Percentiles rank a stretch among this genome's conserved stretches.
These are phyloP conservation scores for Gadopsis marmoratus DNA, from an alignment of 2,797 vertebrate species.

Conservation along the genomic window DNA sequence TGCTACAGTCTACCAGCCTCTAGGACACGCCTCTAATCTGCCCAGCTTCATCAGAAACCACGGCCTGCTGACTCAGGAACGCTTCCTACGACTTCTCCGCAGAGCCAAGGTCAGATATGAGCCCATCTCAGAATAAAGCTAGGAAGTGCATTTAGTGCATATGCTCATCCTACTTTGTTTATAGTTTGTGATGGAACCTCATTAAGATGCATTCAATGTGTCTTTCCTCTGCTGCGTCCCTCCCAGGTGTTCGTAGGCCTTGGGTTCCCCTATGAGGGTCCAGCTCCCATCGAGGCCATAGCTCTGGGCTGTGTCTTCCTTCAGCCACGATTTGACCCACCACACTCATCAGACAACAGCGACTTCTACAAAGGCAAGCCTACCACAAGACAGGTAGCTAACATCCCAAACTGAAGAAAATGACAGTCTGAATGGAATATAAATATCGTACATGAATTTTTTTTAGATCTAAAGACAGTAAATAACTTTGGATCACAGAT, in stretches of 20 bases:
- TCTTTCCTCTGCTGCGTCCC: not conserved
- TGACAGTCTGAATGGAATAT: fast-evolving
- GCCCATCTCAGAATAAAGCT: not conserved
- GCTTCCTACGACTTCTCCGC: conserved; percentile 76
- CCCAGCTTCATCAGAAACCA: conserved; percentile 80
- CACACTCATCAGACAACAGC: conserved; percentile 78
- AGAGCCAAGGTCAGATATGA: conserved; percentile 76
- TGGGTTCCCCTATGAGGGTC: conserved; percentile 85
- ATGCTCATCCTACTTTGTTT: not conserved
- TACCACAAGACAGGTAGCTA: conserved; percentile 77
- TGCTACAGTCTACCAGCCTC: conserved; percentile 79
- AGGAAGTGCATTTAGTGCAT: not conserved
- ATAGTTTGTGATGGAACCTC: not conserved
- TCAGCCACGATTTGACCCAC: conserved; percentile 78
- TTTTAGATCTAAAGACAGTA: not conserved
- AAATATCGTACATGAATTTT: too few relatives aligned
- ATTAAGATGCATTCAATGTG: not conserved
- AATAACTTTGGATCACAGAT: conserved; percentile 63
- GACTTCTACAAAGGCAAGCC: conserved; percentile 84
- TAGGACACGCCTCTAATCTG: conserved; percentile 61
- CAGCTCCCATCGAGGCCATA: conserved; percentile 83
- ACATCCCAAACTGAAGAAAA: not conserved
- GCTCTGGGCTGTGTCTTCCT: conserved; percentile 82
- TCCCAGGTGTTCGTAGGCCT: conserved; percentile 84
- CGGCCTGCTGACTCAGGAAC: conserved; percentile 79